Percentiles rank a stretch among this genome's conserved stretches.
Evolutionary conservation across 2,888 invertebrate genomes (phyloP).

Genomic region (Lasius fuliginosus): DNA sequence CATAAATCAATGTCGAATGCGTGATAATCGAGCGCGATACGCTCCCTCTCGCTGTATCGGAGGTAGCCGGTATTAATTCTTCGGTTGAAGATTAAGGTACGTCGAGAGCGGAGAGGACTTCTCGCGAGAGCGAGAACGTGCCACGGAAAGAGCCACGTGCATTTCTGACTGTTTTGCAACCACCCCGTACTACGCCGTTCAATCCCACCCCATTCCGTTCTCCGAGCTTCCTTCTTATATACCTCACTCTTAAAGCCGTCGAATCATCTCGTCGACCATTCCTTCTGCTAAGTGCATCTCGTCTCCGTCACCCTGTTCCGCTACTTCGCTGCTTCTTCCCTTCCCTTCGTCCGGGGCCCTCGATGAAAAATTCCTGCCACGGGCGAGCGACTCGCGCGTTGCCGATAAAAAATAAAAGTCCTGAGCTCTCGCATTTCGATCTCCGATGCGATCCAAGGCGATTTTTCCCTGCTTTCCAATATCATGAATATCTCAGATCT

Average conservation of each 20-base stretch:
- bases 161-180: constrained; percentile 72
- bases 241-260: constrained; percentile 62
- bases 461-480: constrained; percentile 26
- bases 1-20: constrained; percentile 84
- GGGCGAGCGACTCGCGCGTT: constrained; percentile 51
- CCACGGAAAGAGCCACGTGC: constrained; percentile 76
- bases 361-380: constrained; percentile 76
- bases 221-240: constrained; percentile 63
- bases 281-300: constrained; percentile 78
- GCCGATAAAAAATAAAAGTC: constrained; percentile 73
- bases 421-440: constrained; percentile 47
- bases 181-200: constrained; percentile 37
- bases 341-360: constrained; percentile 51
- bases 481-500: constrained; percentile 8
- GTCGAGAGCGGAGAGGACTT: constrained; percentile 21
- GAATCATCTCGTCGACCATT: constrained; percentile 61
- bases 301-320: constrained; percentile 70
- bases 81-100: constrained; percentile 61
- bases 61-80: constrained; percentile 84
- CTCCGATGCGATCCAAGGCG: neutral
- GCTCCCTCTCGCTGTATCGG: constrained; percentile 75
- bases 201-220: constrained; percentile 52
- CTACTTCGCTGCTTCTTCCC: constrained; percentile 64
- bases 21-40: constrained; percentile 81
- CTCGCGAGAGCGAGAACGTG: constrained; percentile 62